A percentile compares a stretch with the other conserved stretches of the same genome.
Evolutionary conservation across 2,888 invertebrate genomes (phyloP).

Genomic region (Heliconius erato): DNA sequence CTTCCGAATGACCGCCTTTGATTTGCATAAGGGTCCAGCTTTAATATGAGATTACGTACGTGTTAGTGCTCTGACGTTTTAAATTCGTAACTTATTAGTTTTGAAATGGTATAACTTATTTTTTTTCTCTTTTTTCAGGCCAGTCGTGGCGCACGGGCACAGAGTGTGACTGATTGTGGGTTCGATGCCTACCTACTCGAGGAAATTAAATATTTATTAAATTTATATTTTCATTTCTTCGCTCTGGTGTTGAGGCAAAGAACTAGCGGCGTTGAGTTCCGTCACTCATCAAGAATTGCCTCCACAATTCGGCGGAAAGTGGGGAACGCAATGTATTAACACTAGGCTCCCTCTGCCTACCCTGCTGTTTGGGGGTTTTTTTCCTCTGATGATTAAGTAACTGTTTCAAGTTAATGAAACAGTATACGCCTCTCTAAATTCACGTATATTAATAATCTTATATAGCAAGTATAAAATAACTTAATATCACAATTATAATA

Average conservation of each 20-base stretch:
- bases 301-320: too few species aligned
- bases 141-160: too few species aligned
- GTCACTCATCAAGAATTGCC: too few species aligned
- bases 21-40: constrained; percentile 83
- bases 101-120: constrained; percentile 45
- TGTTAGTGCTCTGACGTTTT: constrained; percentile 71
- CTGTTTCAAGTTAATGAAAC: neutral
- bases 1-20: constrained; percentile 83
- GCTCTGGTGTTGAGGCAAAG: too few species aligned
- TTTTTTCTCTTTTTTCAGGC: too few species aligned
- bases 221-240: too few species aligned
- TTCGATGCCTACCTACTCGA: too few species aligned
- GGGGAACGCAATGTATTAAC: too few species aligned
- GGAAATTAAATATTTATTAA: too few species aligned
- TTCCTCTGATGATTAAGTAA: neutral
- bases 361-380: neutral
- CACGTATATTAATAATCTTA: neutral
- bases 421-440: neutral
- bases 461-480: neutral
- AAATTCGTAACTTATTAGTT: constrained; percentile 80
- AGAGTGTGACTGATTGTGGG: too few species aligned
- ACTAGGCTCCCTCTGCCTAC: too few species aligned
- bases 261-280: too few species aligned
- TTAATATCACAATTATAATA: constrained; percentile 63
- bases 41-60: constrained; percentile 83